Evolutionary conservation across 2,113 vertebrate species (phyloP).

Genomic region (Sinocyclocheilus anshuiensis): DNA sequence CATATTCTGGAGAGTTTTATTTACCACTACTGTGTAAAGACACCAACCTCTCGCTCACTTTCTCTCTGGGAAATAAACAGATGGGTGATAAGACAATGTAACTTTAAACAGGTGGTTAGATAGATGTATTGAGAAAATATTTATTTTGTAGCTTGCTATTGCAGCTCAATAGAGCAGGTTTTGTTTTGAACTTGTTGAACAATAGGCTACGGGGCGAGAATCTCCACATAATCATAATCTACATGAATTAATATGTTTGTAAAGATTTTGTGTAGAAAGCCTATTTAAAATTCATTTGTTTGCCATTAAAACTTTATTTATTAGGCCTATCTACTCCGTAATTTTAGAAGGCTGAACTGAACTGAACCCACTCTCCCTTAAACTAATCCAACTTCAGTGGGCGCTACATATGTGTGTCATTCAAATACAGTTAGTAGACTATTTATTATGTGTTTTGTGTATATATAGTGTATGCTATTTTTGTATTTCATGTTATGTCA

Average conservation of each 20-base stretch:
- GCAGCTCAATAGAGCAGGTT: too few relatives aligned
- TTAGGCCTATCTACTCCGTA: neutral
- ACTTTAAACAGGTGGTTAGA: constrained; percentile 9
- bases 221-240: too few relatives aligned
- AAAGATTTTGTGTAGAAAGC: neutral
- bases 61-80: constrained; percentile 9
- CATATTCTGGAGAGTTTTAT: constrained; percentile 30
- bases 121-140: neutral
- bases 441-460: neutral
- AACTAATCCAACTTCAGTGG: neutral
- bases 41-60: neutral
- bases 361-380: neutral
- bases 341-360: neutral
- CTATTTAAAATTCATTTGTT: too few relatives aligned
- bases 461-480: neutral
- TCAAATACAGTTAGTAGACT: neutral
- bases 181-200: too few relatives aligned
- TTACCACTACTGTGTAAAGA: constrained; percentile 24
- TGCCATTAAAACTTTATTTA: neutral
- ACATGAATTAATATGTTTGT: too few relatives aligned
- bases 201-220: too few relatives aligned
- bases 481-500: neutral
- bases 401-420: neutral
- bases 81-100: constrained; percentile 16
- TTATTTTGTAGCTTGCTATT: neutral